Evolutionary conservation across 2,888 invertebrate genomes (phyloP).

Genomic region (Syritta pipiens): DNA sequence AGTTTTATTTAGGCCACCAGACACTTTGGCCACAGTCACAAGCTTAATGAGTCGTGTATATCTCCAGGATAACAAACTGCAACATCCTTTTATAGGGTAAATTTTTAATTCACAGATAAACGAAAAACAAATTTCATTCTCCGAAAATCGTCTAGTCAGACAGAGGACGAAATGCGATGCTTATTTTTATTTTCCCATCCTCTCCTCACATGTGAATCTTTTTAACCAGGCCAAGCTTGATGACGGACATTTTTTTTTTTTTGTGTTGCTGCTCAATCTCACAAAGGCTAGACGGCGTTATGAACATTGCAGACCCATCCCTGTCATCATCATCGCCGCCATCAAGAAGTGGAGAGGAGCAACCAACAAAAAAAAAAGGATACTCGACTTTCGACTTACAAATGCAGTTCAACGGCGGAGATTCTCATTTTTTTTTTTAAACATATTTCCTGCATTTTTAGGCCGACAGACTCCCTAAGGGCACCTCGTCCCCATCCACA

Average conservation of each 20-base stretch:
- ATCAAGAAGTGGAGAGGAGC: constrained; percentile 32
- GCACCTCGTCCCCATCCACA: constrained; percentile 31
- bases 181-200: not conserved
- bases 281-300: constrained; percentile 61
- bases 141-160: constrained; percentile 50
- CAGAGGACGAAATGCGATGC: not conserved
- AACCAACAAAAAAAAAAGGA: not conserved
- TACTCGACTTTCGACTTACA: constrained; percentile 24
- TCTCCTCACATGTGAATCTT: constrained; percentile 26
- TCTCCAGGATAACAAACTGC: not conserved
- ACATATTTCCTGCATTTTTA: constrained; percentile 60
- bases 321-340: constrained; percentile 58
- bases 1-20: constrained; percentile 57
- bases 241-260: constrained; percentile 22
- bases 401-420: constrained; percentile 43
- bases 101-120: constrained; percentile 44
- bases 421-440: constrained; percentile 35
- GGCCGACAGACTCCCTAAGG: constrained; percentile 68
- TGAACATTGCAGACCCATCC: constrained; percentile 43
- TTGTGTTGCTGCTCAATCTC: constrained; percentile 4
- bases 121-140: not conserved
- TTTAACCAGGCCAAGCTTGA: constrained; percentile 48
- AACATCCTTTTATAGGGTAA: constrained; percentile 4
- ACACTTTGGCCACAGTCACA: constrained; percentile 40
- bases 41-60: constrained; percentile 25